These are phyloP conservation scores for Cherax destructor DNA, from an alignment of 1,140 invertebrate genomes.

Conservation along the genomic window DNA sequence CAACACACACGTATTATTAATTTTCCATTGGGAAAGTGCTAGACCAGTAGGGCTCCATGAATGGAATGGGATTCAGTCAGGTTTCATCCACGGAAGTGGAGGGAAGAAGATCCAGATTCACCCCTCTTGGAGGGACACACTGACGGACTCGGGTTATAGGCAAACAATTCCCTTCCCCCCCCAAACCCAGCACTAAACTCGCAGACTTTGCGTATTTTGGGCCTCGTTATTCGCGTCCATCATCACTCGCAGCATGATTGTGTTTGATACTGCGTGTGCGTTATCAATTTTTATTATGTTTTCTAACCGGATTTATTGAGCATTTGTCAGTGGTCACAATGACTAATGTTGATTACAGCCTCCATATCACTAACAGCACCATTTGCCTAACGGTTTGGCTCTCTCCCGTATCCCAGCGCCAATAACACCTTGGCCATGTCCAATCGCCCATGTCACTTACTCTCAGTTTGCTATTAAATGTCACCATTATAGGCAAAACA, in stretches of 20 bases:
- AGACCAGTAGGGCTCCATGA: no score
- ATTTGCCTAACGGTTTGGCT: not conserved
- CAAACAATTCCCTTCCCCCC: no score
- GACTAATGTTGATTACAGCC: constrained; percentile 1
- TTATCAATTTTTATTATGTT: constrained; percentile 21
- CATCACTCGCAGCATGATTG: not conserved
- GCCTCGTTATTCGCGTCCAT: not conserved
- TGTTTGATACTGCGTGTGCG: constrained; percentile 2
- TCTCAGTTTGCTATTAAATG: not conserved
- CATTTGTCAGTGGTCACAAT: not conserved
- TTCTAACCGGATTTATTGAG: constrained; percentile 11
- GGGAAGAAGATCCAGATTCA: no score
- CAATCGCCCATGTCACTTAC: not conserved
- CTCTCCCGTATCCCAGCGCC: not conserved
- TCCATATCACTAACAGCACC: not conserved
- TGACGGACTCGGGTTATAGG: no score
- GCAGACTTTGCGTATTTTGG: not conserved
- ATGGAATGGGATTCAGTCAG: no score
- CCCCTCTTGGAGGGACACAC: no score
- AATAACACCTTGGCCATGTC: not conserved
- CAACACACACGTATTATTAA: no score
- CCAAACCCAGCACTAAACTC: not conserved
- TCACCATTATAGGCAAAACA: not conserved
- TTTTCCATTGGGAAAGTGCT: no score
- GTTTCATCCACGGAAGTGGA: no score